Conservation (phyloP, 2,113 vertebrate genomes). For the Diadophis punctatus region DNA sequence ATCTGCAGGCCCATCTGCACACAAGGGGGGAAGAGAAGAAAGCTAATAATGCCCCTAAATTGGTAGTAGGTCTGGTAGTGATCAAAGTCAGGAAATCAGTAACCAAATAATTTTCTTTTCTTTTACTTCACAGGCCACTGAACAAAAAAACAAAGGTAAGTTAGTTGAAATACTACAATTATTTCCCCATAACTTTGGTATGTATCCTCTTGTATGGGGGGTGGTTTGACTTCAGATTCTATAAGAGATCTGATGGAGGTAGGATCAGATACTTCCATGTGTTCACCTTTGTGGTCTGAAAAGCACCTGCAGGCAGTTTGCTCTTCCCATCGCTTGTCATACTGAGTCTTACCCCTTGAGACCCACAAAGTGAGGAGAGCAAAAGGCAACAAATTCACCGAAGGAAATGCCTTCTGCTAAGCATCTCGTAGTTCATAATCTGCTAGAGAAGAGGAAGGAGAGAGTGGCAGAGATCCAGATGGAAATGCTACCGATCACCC, state of each 20-base stretch:
- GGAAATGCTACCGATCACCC: background rate
- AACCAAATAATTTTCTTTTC: constrained; percentile 60
- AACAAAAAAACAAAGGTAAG: constrained; percentile 88
- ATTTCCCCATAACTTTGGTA: background rate
- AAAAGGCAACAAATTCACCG: background rate
- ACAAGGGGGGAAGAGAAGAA: background rate
- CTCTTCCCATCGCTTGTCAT: background rate
- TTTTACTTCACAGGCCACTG: constrained; percentile 78
- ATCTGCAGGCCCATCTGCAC: background rate
- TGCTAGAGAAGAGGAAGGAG: background rate
- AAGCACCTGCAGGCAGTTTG: background rate
- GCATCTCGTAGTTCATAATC: background rate
- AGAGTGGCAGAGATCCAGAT: background rate
- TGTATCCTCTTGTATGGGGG: background rate
- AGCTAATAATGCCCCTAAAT: background rate
- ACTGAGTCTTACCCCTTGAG: background rate
- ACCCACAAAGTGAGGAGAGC: background rate
- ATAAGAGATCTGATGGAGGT: background rate
- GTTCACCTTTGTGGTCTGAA: background rate
- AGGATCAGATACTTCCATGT: background rate
- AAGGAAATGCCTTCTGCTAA: background rate
- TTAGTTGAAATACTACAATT: constrained; percentile 54
- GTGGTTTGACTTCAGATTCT: background rate
- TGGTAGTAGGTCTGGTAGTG: constrained; percentile 3
- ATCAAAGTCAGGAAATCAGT: constrained; percentile 37